These are phyloP conservation scores for Alectura lathami DNA, from an alignment of 2,113 vertebrate genomes.

Conservation along the genomic window DNA sequence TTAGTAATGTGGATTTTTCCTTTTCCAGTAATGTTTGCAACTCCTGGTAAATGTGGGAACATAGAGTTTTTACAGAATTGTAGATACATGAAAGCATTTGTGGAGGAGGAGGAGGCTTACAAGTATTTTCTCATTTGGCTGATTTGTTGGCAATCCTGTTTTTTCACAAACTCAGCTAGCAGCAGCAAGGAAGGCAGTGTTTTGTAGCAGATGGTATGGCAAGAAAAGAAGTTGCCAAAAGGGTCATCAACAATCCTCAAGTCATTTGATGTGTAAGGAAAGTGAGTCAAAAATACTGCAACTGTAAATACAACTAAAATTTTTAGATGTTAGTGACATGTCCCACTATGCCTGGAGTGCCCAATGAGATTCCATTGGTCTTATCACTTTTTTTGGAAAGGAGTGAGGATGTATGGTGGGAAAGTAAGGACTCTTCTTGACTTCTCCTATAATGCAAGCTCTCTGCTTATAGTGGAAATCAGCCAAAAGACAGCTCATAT, in stretches of 20 bases:
- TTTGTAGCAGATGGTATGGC: not conserved
- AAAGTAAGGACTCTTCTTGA: conserved; percentile 42
- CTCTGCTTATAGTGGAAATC: conserved; percentile 47
- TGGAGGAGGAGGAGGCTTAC: not conserved
- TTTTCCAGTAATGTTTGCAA: not conserved
- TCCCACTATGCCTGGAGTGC: not conserved
- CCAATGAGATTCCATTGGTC: not conserved
- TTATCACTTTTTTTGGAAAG: conserved; percentile 9
- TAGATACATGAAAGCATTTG: not conserved
- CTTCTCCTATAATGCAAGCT: not conserved
- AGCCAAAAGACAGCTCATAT: conserved; percentile 45
- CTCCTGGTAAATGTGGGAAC: not conserved
- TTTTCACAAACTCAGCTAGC: not conserved
- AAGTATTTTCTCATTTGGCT: not conserved
- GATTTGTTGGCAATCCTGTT: not conserved
- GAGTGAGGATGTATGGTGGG: not conserved
- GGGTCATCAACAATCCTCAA: not conserved
- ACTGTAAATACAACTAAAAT: not conserved
- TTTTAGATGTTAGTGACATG: not conserved
- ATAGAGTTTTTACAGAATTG: not conserved
- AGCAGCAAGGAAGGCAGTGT: conserved; percentile 11
- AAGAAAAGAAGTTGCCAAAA: not conserved
- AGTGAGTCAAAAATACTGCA: not conserved
- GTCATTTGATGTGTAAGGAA: not conserved
- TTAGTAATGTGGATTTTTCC: not conserved